These are phyloP conservation scores for Vanessa tameamea DNA, from an alignment of 1,140 invertebrate genomes.

Conservation along the genomic window DNA sequence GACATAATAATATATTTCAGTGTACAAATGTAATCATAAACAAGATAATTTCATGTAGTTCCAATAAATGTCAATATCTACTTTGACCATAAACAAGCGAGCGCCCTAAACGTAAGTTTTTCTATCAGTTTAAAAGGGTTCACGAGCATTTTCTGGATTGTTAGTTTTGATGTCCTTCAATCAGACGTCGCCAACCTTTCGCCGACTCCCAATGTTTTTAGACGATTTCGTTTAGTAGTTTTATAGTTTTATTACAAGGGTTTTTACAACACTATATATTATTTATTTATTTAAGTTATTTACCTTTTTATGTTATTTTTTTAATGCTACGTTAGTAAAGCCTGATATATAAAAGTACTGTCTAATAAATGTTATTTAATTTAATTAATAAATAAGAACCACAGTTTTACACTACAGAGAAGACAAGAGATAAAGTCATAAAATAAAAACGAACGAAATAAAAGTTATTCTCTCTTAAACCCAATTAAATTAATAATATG, in stretches of 20 bases:
- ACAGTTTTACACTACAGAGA: no score
- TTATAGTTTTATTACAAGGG: neutral
- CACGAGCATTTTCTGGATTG: slow-evolving; percentile 37
- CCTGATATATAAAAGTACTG: no score
- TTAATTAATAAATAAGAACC: no score
- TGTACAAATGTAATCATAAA: neutral
- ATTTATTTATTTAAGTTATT: no score
- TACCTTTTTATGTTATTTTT: no score
- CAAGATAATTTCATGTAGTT: neutral
- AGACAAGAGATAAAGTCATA: no score
- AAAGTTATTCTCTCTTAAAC: no score
- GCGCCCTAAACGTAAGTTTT: slow-evolving; percentile 23
- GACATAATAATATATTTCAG: slow-evolving; percentile 19
- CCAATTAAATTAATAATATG: no score
- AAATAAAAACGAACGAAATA: no score
- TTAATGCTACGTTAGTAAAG: no score
- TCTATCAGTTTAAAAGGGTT: slow-evolving; percentile 38
- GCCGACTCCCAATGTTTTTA: slow-evolving; percentile 4
- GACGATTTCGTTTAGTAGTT: slow-evolving; percentile 14
- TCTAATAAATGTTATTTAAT: no score
- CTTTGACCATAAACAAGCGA: slow-evolving; percentile 13
- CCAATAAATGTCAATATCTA: neutral
- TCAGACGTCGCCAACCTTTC: slow-evolving; percentile 36
- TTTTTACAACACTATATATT: neutral
- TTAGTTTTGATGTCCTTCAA: slow-evolving; percentile 47